Conservation (phyloP, 2,888 invertebrate genomes). For the Bellardia pandia region DNA sequence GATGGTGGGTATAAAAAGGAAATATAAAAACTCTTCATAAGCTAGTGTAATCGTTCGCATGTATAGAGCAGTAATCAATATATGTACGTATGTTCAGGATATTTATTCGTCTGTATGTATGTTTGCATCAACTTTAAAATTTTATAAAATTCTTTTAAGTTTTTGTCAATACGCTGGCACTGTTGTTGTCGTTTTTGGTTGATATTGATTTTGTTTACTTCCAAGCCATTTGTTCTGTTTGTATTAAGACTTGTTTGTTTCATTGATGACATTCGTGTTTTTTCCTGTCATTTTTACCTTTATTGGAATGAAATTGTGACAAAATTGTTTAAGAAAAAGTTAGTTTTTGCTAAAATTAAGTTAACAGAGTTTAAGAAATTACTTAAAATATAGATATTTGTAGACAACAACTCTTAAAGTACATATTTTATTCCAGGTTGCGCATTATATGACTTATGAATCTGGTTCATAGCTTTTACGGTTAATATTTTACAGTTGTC, state of each 20-base stretch:
- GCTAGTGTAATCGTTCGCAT: not conserved
- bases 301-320: not conserved
- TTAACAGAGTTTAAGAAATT: no score
- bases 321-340: not conserved
- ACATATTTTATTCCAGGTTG: no score
- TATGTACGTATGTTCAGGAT: not conserved
- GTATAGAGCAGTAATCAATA: not conserved
- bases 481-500: no score
- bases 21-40: not conserved
- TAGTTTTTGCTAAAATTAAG: not conserved
- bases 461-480: no score
- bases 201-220: not conserved
- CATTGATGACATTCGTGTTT: constrained; percentile 3
- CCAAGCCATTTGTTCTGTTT: constrained; percentile 11
- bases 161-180: not conserved
- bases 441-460: no score
- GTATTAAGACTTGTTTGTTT: constrained; percentile 3
- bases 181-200: not conserved
- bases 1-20: no score
- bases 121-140: not conserved
- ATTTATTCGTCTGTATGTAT: not conserved
- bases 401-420: no score
- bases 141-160: not conserved
- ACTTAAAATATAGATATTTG: no score
- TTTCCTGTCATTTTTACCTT: not conserved